Percentiles rank a stretch among this genome's conserved stretches.
These are phyloP conservation scores for Brachypalpus laphriformis DNA, from an alignment of 2,888 invertebrate species.

Conservation along the genomic window DNA sequence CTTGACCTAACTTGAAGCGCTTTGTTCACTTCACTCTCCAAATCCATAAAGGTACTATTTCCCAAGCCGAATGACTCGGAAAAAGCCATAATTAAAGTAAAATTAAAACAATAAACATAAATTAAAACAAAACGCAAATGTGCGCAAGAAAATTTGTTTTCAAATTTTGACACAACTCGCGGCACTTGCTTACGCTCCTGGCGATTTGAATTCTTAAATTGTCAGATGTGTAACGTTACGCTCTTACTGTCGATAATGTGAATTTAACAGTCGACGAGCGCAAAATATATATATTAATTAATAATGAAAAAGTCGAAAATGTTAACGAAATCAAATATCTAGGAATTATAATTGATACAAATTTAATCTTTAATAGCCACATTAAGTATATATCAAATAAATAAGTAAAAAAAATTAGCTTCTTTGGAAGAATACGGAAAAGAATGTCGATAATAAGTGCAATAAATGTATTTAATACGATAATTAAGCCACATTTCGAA, in stretches of 20 bases:
- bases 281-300: too few relatives aligned
- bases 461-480: too few relatives aligned
- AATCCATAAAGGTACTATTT: conserved; percentile 79
- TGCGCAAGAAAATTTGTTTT: conserved; percentile 31
- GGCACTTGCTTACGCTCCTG: not conserved
- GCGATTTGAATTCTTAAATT: not conserved
- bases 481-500: too few relatives aligned
- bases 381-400: too few relatives aligned
- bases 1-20: conserved; percentile 60
- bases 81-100: conserved; percentile 78
- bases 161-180: conserved; percentile 34
- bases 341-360: too few relatives aligned
- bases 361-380: too few relatives aligned
- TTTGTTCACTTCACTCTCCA: conserved; percentile 78
- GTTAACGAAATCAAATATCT: too few relatives aligned
- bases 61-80: conserved; percentile 81
- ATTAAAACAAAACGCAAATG: conserved; percentile 38
- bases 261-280: not conserved
- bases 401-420: too few relatives aligned
- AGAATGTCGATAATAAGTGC: too few relatives aligned
- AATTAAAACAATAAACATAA: conserved; percentile 14
- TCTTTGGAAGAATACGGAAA: too few relatives aligned
- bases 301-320: too few relatives aligned
- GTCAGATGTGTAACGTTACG: too few relatives aligned
- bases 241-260: conserved; percentile 25